These are phyloP conservation scores for Oscheius sp. DNA, from an alignment of 2,888 invertebrate genomes.

Conservation along the genomic window DNA sequence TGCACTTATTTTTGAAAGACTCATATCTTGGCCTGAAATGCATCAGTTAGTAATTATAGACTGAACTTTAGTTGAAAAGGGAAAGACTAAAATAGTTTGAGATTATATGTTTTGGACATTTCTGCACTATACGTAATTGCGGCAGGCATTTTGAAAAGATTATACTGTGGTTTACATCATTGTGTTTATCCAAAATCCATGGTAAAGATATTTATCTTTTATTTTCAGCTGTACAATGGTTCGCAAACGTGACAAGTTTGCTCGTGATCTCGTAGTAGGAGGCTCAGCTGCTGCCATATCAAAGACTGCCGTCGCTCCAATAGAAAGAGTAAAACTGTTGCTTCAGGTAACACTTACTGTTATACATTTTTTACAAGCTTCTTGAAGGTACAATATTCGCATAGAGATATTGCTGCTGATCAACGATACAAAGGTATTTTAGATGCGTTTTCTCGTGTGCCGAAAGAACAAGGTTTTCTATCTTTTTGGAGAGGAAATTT, in stretches of 20 bases:
- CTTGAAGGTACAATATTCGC: constrained; percentile 61
- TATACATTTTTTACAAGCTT: background rate
- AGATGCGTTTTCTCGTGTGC: constrained; percentile 58
- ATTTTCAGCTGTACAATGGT: constrained; percentile 24
- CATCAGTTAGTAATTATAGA: no score
- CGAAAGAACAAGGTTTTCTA: constrained; percentile 57
- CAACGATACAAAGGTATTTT: constrained; percentile 58
- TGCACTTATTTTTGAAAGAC: constrained; percentile 26
- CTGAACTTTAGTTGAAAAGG: no score
- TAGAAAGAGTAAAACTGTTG: constrained; percentile 60
- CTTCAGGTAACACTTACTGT: constrained; percentile 45
- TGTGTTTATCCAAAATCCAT: no score
- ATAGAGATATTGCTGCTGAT: constrained; percentile 55
- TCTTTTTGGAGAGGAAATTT: constrained; percentile 63
- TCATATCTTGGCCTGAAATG: constrained; percentile 1
- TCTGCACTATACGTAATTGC: background rate
- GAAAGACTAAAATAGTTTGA: no score
- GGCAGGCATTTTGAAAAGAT: no score
- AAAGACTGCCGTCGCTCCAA: constrained; percentile 61
- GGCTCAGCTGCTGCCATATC: constrained; percentile 59
- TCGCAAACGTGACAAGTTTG: constrained; percentile 50
- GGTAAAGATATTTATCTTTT: background rate
- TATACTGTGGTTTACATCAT: no score
- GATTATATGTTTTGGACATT: no score
- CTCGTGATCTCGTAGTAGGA: constrained; percentile 52